Evolutionary conservation across 2,888 invertebrate species (phyloP).

Genomic region (Caenorhabditis sp.): DNA sequence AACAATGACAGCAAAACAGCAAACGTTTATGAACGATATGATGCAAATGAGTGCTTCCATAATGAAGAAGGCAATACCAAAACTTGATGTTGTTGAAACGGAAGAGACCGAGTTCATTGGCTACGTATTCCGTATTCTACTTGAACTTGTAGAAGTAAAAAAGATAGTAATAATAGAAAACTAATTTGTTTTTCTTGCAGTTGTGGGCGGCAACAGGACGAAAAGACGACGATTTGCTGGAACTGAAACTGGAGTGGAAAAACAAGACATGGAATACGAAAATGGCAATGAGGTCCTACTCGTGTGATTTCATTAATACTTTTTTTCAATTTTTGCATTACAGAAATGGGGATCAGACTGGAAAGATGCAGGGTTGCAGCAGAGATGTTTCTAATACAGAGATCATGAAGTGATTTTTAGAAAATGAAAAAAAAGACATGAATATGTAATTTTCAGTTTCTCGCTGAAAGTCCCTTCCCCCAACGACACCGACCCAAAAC

Average conservation of each 20-base stretch:
- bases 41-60: not conserved
- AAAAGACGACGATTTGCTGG: not conserved
- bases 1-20: not conserved
- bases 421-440: not conserved
- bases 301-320: not conserved
- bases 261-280: not conserved
- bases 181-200: not conserved
- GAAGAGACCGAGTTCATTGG: not conserved
- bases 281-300: not conserved
- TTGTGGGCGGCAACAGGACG: not conserved
- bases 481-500: too few relatives aligned
- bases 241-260: not conserved
- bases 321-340: not conserved
- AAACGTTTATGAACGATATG: not conserved
- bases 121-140: not conserved
- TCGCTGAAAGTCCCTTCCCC: not conserved
- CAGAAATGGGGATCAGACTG: not conserved
- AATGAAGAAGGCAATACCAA: not conserved
- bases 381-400: not conserved
- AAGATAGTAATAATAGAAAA: not conserved
- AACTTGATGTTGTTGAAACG: not conserved
- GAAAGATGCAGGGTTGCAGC: constrained; percentile 1
- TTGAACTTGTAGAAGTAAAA: not conserved
- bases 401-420: not conserved
- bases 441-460: not conserved